Percentiles rank a stretch among this genome's conserved stretches.
Conservation (phyloP, 2,888 invertebrate genomes). For the Megaustenia siamemsis region DNA sequence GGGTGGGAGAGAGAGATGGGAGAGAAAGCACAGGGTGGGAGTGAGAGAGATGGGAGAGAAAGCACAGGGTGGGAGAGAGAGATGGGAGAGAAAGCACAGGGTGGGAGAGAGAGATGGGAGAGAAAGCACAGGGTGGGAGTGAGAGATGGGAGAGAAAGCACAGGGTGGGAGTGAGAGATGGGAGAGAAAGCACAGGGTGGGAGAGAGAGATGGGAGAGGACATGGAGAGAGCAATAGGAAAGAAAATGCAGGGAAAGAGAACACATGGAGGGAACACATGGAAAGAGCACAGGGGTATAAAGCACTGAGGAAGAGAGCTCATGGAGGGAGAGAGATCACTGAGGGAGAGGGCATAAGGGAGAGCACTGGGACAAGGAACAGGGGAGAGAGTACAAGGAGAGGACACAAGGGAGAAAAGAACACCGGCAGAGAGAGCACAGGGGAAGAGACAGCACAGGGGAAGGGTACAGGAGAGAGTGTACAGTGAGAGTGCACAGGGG, state of each 20-base stretch:
- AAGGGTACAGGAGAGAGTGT: conserved; percentile 2
- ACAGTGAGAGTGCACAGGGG: background rate
- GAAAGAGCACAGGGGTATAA: background rate
- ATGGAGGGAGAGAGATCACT: background rate
- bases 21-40: too few relatives aligned
- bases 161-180: too few relatives aligned
- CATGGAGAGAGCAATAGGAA: background rate
- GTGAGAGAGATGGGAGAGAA: too few relatives aligned
- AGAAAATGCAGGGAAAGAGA: too few relatives aligned
- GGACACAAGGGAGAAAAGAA: background rate
- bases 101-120: too few relatives aligned
- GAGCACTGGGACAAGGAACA: background rate
- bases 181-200: too few relatives aligned
- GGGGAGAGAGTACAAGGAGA: background rate
- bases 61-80: too few relatives aligned
- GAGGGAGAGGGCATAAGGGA: background rate
- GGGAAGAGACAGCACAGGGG: background rate
- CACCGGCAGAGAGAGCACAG: background rate
- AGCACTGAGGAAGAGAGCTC: background rate
- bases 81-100: too few relatives aligned
- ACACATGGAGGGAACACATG: background rate
- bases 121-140: too few relatives aligned
- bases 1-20: too few relatives aligned
- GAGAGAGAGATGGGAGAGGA: conserved; percentile 1
- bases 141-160: too few relatives aligned